phyloP scores from a whole-genome alignment of 1,140 invertebrate genomes.

The roundworm (Caenorhabditis elegans) region DNA sequence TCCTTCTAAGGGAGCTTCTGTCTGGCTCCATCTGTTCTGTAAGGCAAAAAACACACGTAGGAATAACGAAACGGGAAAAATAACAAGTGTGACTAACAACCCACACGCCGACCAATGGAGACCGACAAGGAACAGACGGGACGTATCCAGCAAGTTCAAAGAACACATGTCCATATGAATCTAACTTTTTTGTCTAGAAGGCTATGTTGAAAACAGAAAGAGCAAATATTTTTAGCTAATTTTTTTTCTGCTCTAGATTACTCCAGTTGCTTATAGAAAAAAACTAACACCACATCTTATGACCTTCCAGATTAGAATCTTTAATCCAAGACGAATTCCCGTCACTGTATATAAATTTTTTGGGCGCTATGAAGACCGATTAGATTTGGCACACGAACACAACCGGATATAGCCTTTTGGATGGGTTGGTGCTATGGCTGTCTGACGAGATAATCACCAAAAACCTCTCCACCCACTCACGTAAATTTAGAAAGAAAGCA shows the following conservation, averaged over 20 bases:
- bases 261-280: no score
- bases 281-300: no score
- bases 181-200: neutral
- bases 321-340: neutral
- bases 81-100: constrained; percentile 23
- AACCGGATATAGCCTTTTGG: neutral
- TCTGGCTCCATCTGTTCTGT: neutral
- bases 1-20: neutral
- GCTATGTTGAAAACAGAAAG: no score
- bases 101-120: neutral
- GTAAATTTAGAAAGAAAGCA: neutral
- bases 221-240: no score
- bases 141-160: neutral
- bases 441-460: constrained; percentile 1
- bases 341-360: neutral
- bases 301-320: neutral
- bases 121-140: neutral
- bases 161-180: neutral
- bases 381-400: neutral
- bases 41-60: neutral
- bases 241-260: no score
- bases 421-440: neutral
- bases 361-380: no score
- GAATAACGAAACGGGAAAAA: neutral
- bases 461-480: neutral